A percentile compares a stretch with the other conserved stretches of the same genome.
phyloP scores from a whole-genome alignment of 1,140 invertebrate genomes.

The Phocides pigmalion region DNA sequence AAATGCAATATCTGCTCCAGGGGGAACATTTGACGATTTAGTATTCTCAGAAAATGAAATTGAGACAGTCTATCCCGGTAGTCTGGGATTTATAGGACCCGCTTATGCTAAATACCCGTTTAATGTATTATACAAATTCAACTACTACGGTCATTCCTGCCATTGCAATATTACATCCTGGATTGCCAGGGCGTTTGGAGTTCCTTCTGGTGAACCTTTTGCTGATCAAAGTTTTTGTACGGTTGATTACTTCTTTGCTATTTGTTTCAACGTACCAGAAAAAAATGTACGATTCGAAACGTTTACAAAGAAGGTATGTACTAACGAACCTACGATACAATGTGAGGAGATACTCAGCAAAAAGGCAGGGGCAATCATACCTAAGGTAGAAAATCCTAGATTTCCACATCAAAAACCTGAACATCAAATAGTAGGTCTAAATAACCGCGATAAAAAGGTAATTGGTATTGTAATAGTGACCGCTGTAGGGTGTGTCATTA shows the following conservation, averaged over 20 bases:
- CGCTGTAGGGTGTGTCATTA: constrained; percentile 60
- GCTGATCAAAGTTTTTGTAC: constrained; percentile 86
- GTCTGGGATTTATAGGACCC: constrained; percentile 84
- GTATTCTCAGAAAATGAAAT: constrained; percentile 87
- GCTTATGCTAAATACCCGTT: constrained; percentile 72
- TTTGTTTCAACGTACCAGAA: constrained; percentile 86
- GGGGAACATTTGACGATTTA: constrained; percentile 80
- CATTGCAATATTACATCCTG: constrained; percentile 85
- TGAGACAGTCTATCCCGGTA: constrained; percentile 77
- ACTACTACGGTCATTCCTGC: constrained; percentile 86
- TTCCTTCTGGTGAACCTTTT: constrained; percentile 67
- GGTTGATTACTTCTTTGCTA: constrained; percentile 84
- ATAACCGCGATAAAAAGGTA: constrained; percentile 66
- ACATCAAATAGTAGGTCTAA: constrained; percentile 44
- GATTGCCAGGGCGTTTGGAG: constrained; percentile 80
- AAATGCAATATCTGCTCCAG: constrained; percentile 82
- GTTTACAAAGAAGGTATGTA: constrained; percentile 86
- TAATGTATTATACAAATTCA: constrained; percentile 84
- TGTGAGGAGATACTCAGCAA: constrained; percentile 79
- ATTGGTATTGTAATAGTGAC: constrained; percentile 73
- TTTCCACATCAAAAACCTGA: constrained; percentile 72
- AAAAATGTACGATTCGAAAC: constrained; percentile 86
- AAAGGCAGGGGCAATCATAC: constrained; percentile 53
- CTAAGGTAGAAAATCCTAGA: constrained; percentile 74
- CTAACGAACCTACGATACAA: constrained; percentile 69